Conservation (phyloP, 2,888 invertebrate species). For the Heliconius sara region DNA sequence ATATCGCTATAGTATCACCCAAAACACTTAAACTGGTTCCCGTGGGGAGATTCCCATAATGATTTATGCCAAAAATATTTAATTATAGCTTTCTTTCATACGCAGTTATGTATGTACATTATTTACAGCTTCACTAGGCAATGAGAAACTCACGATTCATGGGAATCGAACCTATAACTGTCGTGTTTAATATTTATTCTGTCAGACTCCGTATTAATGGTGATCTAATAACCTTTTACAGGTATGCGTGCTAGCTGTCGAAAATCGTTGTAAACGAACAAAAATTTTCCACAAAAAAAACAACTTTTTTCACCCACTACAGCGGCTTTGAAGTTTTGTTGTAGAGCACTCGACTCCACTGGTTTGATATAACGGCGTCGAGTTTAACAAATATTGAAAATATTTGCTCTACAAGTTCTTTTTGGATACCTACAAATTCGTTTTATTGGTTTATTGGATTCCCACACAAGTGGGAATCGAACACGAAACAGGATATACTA, state of each 20-base stretch:
- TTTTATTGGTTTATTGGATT: neutral
- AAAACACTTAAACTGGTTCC: too few relatives aligned
- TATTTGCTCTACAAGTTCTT: conserved; percentile 6
- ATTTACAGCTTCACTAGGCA: too few relatives aligned
- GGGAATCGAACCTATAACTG: too few relatives aligned
- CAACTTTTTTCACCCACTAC: neutral
- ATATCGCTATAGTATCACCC: too few relatives aligned
- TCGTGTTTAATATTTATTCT: too few relatives aligned
- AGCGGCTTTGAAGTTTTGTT: conserved; percentile 17
- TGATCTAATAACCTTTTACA: neutral
- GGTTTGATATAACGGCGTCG: neutral
- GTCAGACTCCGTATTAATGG: neutral
- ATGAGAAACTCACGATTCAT: too few relatives aligned
- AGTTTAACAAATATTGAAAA: neutral
- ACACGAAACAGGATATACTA: neutral
- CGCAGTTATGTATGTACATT: too few relatives aligned
- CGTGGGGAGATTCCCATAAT: too few relatives aligned
- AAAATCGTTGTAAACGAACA: neutral
- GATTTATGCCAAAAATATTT: too few relatives aligned
- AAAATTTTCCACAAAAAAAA: neutral
- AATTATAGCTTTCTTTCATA: too few relatives aligned
- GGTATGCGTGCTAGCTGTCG: neutral
- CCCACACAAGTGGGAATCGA: neutral
- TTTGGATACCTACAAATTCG: neutral
- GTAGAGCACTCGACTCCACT: neutral